Evolutionary conservation across 2,113 vertebrate species (phyloP).

Genomic region (human (Homo sapiens)): GRCh38 chr9:75049501-75050000

Average conservation of each 20-base stretch:
- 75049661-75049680: background rate
- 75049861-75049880: background rate
- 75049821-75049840: background rate
- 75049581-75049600: background rate
- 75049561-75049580: no score
- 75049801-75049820: background rate
- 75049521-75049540: no score
- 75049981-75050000: no score
- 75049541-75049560: no score
- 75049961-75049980: no score
- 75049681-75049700: background rate
- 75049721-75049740: background rate
- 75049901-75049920: no score
- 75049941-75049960: no score
- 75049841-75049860: background rate
- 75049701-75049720: background rate
- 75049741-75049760: background rate
- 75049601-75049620: background rate
- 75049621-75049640: background rate
- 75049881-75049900: no score
- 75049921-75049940: no score
- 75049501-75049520: no score
- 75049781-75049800: background rate
- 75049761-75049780: background rate
- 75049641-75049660: slow-evolving; percentile 9